These are phyloP conservation scores for Ferrisia virgata DNA, from an alignment of 2,888 invertebrate species.

Conservation along the genomic window DNA sequence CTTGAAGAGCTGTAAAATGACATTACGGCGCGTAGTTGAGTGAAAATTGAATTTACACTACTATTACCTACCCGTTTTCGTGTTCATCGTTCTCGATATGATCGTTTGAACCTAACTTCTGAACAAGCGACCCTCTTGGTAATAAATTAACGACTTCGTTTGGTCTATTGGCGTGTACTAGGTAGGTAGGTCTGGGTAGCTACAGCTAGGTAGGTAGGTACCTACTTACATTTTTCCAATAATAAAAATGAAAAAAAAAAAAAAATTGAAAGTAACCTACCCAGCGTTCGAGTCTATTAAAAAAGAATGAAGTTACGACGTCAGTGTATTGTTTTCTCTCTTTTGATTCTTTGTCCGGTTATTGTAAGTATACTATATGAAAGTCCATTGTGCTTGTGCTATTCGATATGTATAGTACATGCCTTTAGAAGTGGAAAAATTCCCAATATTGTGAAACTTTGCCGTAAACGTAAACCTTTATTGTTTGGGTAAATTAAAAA, in stretches of 20 bases:
- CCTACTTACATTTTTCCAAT: neutral
- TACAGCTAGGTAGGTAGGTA: neutral
- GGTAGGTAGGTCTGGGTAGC: neutral
- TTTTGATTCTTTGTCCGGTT: neutral
- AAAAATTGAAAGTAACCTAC: neutral
- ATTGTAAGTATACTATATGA: neutral
- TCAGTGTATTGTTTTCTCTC: neutral
- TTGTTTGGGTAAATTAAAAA: neutral
- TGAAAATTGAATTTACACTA: slow-evolving; percentile 17
- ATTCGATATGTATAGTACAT: neutral
- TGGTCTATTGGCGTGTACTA: neutral
- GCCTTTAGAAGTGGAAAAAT: neutral
- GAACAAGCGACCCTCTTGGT: neutral
- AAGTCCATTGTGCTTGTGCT: neutral
- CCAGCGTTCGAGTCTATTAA: neutral
- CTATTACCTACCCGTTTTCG: neutral
- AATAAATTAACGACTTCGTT: neutral
- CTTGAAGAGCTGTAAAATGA: slow-evolving; percentile 29
- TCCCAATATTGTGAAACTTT: neutral
- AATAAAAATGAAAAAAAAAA: neutral
- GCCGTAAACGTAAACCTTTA: neutral
- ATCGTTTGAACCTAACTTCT: neutral
- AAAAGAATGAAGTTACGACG: neutral
- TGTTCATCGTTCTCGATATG: slow-evolving; percentile 7
- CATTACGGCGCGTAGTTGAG: slow-evolving; percentile 19